These are phyloP conservation scores for Aspidoscelis tigris DNA, from an alignment of 2,113 vertebrate species.

Conservation along the genomic window DNA sequence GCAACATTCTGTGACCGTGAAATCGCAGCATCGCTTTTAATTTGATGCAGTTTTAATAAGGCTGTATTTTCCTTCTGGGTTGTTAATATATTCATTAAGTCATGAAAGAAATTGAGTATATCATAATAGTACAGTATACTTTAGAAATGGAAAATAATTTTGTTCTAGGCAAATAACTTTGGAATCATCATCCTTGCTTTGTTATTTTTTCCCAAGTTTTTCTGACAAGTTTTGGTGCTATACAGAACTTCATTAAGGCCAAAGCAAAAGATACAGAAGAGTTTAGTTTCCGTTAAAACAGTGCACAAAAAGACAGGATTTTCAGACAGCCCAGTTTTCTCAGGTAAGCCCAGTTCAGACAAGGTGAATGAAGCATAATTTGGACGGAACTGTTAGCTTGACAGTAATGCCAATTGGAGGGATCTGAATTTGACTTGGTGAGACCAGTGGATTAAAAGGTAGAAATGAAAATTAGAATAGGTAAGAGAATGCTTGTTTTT, in stretches of 20 bases:
- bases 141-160: constrained; percentile 54
- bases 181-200: constrained; percentile 29
- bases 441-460: not conserved
- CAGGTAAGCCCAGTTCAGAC: not conserved
- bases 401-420: not conserved
- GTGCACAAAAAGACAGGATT: not conserved
- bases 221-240: not conserved
- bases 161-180: constrained; percentile 42
- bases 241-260: constrained; percentile 28
- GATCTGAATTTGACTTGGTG: constrained; percentile 17
- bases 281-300: not conserved
- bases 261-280: constrained; percentile 12
- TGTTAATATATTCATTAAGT: not conserved
- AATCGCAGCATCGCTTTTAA: constrained; percentile 6
- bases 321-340: not conserved
- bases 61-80: not conserved
- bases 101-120: constrained; percentile 37
- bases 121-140: constrained; percentile 34
- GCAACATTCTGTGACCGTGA: constrained; percentile 27
- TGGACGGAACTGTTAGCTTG: constrained; percentile 8
- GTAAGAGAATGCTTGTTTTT: constrained; percentile 12
- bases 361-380: constrained; percentile 13
- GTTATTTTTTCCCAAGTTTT: not conserved
- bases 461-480: constrained; percentile 24
- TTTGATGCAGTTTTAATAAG: constrained; percentile 41